phyloP scores from a whole-genome alignment of 2,797 vertebrate species.

The Australoheros facetus region DNA sequence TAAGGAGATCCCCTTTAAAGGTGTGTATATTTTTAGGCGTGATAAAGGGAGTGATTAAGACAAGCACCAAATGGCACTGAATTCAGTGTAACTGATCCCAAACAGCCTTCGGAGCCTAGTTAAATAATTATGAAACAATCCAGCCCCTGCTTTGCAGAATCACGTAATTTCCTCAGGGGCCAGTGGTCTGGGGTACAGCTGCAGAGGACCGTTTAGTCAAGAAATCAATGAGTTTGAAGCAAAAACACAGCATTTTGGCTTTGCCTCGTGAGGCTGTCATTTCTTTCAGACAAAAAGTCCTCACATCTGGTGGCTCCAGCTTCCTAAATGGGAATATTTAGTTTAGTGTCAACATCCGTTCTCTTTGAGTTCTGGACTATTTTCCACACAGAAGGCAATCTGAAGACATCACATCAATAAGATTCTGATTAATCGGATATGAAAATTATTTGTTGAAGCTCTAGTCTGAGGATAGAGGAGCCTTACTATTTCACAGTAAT shows the following conservation, averaged over 20 bases:
- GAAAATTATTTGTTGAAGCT: no score
- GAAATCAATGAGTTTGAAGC: neutral
- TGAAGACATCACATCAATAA: neutral
- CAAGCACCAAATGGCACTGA: neutral
- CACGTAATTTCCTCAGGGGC: neutral
- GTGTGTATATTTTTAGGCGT: neutral
- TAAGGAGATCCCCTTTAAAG: neutral
- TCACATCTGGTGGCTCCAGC: neutral
- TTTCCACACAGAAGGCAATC: neutral
- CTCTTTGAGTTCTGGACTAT: neutral
- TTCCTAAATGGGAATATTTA: neutral
- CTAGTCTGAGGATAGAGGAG: no score
- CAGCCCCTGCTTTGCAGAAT: neutral
- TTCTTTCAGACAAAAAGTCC: neutral
- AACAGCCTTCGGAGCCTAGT: neutral
- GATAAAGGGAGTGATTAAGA: neutral
- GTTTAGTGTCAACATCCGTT: neutral
- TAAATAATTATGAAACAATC: neutral
- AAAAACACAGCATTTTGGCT: neutral
- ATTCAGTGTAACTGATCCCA: neutral
- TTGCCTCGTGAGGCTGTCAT: neutral
- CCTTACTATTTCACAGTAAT: no score
- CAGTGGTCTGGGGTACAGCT: neutral
- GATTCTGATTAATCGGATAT: neutral
- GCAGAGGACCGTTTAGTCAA: neutral